Evolutionary conservation across 1,140 invertebrate genomes (phyloP), one percentile per base, ranked within the genome.

Genomic region (Forficula auricularia): DNA sequence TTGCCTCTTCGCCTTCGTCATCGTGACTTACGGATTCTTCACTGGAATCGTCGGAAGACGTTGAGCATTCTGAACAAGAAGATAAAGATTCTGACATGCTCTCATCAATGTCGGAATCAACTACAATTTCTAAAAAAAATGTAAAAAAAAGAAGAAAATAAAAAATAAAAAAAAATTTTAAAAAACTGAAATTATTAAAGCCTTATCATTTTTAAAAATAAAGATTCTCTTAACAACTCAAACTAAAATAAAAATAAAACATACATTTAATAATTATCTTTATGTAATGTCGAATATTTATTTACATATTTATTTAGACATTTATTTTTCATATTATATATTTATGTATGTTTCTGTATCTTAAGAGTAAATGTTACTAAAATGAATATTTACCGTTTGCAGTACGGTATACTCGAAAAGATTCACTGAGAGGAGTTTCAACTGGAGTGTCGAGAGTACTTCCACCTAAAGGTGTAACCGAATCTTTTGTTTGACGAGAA

Each of bases 351-450:
- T n/a, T n/a, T n/a, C n/a, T n/a, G n/a, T n/a, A n/a, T n/a, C n/a
- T n/a, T n/a, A n/a, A n/a, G n/a, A n/a, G n/a, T n/a, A n/a, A n/a
- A n/a, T n/a, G n/a, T n/a, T n/a, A n/a, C n/a, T n/a, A n/a, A n/a
- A n/a, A n/a, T n/a, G n/a, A n/a, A n/a, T n/a, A n/a, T 33, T 50
- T 54, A 61, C 62, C 63, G 40, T 55, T 58, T 42, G 52, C 56
- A 40, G 46, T 55, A 27, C 65, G 58, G 42, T 75, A 75, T 3
- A 70, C 60, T 50, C 65, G 60, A 48, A 75, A 75, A 50, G 71
- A 73, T 38, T 73, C 70, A 32, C 61, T 60, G 43, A 51, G 46
- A 31, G 48, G 22, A 4, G 22, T 10, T 27, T 15, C 19, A 13
- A 6, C 19, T 18, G 38, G 18, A 39, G 38, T 14, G 12, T 20